These are phyloP conservation scores for Ceratosolen fusciceps DNA, from an alignment of 1,140 invertebrate genomes.

Conservation along the genomic window DNA sequence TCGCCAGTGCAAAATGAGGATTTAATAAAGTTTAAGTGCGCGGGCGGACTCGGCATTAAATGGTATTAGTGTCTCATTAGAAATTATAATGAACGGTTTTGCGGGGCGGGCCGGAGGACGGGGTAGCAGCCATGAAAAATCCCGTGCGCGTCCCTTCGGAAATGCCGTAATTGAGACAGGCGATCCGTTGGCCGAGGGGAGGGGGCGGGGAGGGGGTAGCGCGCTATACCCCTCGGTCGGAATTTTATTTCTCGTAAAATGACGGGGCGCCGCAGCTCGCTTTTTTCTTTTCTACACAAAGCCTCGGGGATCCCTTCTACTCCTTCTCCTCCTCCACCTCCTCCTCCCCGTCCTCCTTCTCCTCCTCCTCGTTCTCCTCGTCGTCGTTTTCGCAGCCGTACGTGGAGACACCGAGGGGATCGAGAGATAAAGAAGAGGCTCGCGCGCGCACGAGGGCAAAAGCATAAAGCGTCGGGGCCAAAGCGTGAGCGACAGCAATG, in stretches of 20 bases:
- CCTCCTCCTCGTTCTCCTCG: too few species aligned
- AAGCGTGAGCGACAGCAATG: neutral
- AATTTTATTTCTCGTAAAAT: slow-evolving; percentile 42
- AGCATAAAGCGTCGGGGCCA: neutral
- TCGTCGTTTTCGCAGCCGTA: neutral
- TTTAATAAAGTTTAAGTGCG: neutral
- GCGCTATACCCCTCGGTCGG: neutral
- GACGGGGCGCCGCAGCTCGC: slow-evolving; percentile 17
- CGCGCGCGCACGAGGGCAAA: neutral
- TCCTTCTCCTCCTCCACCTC: too few species aligned
- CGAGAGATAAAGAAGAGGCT: neutral
- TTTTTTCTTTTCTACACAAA: slow-evolving; percentile 20
- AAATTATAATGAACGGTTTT: neutral
- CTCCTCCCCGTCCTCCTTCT: too few species aligned
- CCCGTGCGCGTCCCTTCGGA: neutral
- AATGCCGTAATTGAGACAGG: slow-evolving; percentile 9
- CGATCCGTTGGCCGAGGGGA: neutral
- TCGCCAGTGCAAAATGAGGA: neutral
- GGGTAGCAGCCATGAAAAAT: slow-evolving; percentile 7
- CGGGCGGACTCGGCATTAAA: neutral
- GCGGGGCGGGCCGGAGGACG: neutral
- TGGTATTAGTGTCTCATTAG: neutral
- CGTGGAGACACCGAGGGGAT: too few species aligned
- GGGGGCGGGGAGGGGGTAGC: too few species aligned
- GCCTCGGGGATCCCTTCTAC: neutral